These are phyloP conservation scores for Diorhabda sublineata DNA, from an alignment of 1,140 invertebrate species.

Conservation along the genomic window DNA sequence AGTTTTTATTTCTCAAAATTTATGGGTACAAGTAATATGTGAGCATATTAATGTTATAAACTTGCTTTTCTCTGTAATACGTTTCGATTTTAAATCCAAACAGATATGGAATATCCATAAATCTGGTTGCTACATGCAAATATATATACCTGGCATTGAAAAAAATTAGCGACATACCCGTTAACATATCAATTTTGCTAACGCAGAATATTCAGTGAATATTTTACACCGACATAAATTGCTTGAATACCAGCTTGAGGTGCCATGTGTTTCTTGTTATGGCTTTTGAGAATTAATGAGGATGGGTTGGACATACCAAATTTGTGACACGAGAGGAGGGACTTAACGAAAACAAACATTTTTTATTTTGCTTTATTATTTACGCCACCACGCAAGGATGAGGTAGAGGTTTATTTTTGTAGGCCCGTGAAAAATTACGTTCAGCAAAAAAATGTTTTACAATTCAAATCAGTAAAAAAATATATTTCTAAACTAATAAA, in stretches of 20 bases:
- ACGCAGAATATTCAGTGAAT: conserved; percentile 5
- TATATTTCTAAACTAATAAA: too few species aligned
- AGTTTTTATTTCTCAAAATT: too few species aligned
- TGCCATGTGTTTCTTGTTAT: conserved; percentile 13
- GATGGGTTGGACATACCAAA: conserved; percentile 13
- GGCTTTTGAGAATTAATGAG: conserved; percentile 12
- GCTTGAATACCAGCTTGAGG: conserved; percentile 4
- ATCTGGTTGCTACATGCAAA: neutral
- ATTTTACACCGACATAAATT: conserved; percentile 13
- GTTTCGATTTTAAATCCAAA: too few species aligned
- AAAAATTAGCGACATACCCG: neutral
- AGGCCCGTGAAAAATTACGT: too few species aligned
- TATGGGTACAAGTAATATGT: too few species aligned
- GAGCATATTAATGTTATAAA: too few species aligned
- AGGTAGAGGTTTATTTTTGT: too few species aligned
- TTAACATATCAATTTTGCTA: conserved; percentile 13
- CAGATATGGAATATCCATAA: neutral
- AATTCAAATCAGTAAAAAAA: too few species aligned
- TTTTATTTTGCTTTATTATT: neutral
- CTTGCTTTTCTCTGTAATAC: too few species aligned
- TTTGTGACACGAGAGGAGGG: conserved; percentile 5
- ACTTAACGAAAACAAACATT: conserved; percentile 2
- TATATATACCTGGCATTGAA: neutral
- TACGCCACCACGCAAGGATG: too few species aligned
- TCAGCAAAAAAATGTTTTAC: too few species aligned